Conservation (phyloP, 2,113 vertebrate species). For the Neotoma lepida region DNA sequence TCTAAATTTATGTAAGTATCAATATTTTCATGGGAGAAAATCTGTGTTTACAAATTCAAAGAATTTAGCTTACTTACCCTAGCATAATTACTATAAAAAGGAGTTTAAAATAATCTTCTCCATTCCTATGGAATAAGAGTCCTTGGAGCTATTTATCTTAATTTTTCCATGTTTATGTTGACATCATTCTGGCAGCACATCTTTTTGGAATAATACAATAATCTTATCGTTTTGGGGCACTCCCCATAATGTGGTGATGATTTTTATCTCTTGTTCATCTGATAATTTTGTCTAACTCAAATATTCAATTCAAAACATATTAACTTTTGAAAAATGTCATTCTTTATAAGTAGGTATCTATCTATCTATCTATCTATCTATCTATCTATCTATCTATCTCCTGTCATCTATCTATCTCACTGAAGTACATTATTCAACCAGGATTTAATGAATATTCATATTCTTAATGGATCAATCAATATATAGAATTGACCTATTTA, state of each 20-base stretch:
- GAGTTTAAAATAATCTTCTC: not conserved
- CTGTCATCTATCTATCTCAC: not conserved
- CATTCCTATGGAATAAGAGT: slow-evolving; percentile 42
- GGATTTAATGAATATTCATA: slow-evolving; percentile 32
- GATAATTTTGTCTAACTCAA: slow-evolving; percentile 48
- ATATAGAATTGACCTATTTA: not conserved
- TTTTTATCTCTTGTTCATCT: slow-evolving; percentile 60
- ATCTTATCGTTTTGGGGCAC: slow-evolving; percentile 49
- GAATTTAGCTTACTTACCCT: slow-evolving; percentile 31
- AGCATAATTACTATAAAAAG: slow-evolving; percentile 36
- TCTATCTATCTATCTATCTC: not conserved
- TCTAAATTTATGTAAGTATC: slow-evolving; percentile 17
- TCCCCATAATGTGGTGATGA: not conserved
- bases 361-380: not conserved
- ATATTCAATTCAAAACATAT: slow-evolving; percentile 22
- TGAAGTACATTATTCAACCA: not conserved
- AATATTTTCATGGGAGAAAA: slow-evolving; percentile 55
- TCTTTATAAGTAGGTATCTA: not conserved
- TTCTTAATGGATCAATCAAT: not conserved
- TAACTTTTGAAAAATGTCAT: slow-evolving; percentile 31
- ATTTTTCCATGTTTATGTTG: slow-evolving; percentile 57
- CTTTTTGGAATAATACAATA: slow-evolving; percentile 40
- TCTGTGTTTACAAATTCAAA: slow-evolving; percentile 18
- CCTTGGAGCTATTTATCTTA: slow-evolving; percentile 50
- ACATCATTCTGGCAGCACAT: slow-evolving; percentile 52